A percentile compares a stretch with the other conserved stretches of the same genome.
Evolutionary conservation across 2,113 vertebrate species (phyloP).

Genomic region (Helogale parvula): DNA sequence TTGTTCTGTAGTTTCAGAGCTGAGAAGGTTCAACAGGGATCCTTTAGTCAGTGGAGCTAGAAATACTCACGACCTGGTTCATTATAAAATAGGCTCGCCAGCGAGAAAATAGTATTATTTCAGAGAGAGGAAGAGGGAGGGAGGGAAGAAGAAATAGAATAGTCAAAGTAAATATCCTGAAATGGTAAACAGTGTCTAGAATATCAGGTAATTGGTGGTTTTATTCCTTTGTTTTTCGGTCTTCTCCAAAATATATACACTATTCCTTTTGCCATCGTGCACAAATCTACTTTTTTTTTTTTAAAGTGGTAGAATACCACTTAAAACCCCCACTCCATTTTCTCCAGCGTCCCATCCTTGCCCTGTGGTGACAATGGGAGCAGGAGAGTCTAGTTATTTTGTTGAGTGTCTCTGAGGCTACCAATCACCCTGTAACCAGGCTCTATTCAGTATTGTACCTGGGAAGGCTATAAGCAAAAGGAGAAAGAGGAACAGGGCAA

Average conservation of each 20-base stretch:
- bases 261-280: background rate
- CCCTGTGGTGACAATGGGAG: fast-evolving
- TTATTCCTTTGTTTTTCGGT: background rate
- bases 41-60: background rate
- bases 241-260: background rate
- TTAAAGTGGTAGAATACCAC: background rate
- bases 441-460: background rate
- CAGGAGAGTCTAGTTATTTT: background rate
- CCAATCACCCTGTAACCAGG: background rate
- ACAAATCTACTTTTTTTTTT: background rate
- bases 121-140: background rate
- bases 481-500: background rate
- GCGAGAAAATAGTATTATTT: background rate
- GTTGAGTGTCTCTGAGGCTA: background rate
- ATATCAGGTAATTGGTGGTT: background rate
- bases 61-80: background rate
- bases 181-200: background rate
- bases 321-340: background rate
- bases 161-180: background rate
- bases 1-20: background rate
- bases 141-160: background rate
- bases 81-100: background rate
- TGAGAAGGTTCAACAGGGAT: background rate
- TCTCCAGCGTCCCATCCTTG: fast-evolving
- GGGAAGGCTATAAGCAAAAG: background rate